phyloP scores from a whole-genome alignment of 1,140 invertebrate genomes.

The Sitophilus oryzae region DNA sequence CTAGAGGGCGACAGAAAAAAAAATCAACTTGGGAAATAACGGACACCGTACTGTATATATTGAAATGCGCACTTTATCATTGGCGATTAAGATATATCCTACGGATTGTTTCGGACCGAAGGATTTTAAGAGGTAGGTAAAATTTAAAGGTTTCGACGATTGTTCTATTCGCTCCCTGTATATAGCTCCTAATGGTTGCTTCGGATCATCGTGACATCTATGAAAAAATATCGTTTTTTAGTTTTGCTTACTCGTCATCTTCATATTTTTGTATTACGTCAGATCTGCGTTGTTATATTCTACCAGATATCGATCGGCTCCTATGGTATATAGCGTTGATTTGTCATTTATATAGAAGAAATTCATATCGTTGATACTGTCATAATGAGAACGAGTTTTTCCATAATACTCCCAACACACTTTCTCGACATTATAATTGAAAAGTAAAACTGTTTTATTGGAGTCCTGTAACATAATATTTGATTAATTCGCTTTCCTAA shows the following conservation, averaged over 20 bases:
- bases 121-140: constrained; percentile 41
- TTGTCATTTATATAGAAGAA: constrained; percentile 43
- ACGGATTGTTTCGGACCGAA: constrained; percentile 25
- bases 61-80: constrained; percentile 39
- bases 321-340: constrained; percentile 51
- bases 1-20: no score
- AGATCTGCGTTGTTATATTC: constrained; percentile 50
- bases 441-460: constrained; percentile 48
- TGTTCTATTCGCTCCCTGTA: constrained; percentile 54
- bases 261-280: no score
- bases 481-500: no score
- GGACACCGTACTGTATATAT: no score
- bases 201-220: constrained; percentile 38
- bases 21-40: no score
- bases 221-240: constrained; percentile 2
- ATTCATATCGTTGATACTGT: constrained; percentile 48
- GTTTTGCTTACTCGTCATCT: no score
- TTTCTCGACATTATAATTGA: constrained; percentile 45
- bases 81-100: constrained; percentile 32
- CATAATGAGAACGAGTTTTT: constrained; percentile 54
- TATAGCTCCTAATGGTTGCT: constrained; percentile 2
- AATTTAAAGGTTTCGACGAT: constrained; percentile 53
- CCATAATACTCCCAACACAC: constrained; percentile 50
- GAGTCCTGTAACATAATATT: constrained; percentile 47
- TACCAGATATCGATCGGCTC: constrained; percentile 56